Percentiles rank a stretch among this genome's conserved stretches.
phyloP scores from a whole-genome alignment of 2,888 invertebrate genomes.

The Ormyrus pomaceus region DNA sequence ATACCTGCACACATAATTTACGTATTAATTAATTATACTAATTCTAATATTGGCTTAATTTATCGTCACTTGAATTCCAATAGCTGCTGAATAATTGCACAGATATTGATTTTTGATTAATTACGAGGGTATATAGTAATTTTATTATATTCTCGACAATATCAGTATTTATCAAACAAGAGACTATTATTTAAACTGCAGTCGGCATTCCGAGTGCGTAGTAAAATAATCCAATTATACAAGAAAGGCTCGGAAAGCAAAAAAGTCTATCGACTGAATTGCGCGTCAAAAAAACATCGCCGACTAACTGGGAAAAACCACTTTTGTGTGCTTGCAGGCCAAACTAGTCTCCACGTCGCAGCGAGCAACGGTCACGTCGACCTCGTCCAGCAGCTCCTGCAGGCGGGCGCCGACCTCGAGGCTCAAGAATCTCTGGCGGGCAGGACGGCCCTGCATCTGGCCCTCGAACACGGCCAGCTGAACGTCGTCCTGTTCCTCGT shows the following conservation, averaged over 20 bases:
- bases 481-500: constrained; percentile 81
- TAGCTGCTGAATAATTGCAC: too few relatives aligned
- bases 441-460: constrained; percentile 87
- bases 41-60: not conserved
- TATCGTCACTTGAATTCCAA: too few relatives aligned
- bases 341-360: constrained; percentile 91
- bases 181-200: too few relatives aligned
- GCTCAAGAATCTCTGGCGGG: constrained; percentile 87
- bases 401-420: constrained; percentile 90
- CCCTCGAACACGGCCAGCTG: constrained; percentile 82
- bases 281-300: not conserved
- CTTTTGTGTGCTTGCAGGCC: constrained; percentile 79
- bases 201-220: too few relatives aligned
- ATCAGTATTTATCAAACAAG: too few relatives aligned
- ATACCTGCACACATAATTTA: not conserved
- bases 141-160: too few relatives aligned
- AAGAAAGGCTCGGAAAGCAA: not conserved
- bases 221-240: too few relatives aligned
- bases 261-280: not conserved
- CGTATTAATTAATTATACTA: not conserved
- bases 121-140: too few relatives aligned
- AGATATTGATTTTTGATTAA: too few relatives aligned
- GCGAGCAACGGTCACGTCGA: constrained; percentile 85
- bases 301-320: not conserved
- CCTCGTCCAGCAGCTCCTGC: constrained; percentile 84